Evolutionary conservation across 1,140 invertebrate genomes (phyloP), one percentile per base, ranked within the genome.

Genomic region (Drosophila asahinai): DNA sequence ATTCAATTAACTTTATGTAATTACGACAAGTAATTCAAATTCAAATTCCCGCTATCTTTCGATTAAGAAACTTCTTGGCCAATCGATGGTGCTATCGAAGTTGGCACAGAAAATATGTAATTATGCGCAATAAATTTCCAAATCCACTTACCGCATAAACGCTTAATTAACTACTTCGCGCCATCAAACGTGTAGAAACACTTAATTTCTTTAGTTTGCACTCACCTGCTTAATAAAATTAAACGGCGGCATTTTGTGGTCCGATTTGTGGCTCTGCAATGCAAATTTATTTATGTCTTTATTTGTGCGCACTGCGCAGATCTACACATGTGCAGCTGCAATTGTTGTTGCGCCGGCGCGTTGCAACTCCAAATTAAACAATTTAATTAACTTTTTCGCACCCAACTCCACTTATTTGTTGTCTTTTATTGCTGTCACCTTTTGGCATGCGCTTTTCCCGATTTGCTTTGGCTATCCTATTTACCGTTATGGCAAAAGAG

Each of bases 141-240:
- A 45, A 51, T n/a, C 9, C 27, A 70, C 17, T 68, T 57, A 48
- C 67, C 30, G 38, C 67, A 67, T 22, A 48, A 68, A 33, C 40
- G 25, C 22, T 38, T 48, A 71, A 71, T 71, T 71, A 68, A 71
- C 54, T 66, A 55, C 62, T 68, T 71, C 14, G 49, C 67, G 40
- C 49, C 33, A 48, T 71, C 48, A 48, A 55, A 47, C 9, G 47
- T 71, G 64, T 47, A 55, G 40, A 75, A 52, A 74, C 70, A 49
- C 17, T 40, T 38, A 59, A 63, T 59, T 57, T 30, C 33, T 45
- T 27, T 42, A 17, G 17, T 55, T 79, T 42, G 55, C 81, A 91
- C 89, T 91, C 73, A 91, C 89, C 90, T 91, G 90, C 68, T 92
- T 91, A 54, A 91, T 78, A 49, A 91, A 91, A 82, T 91, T 91